phyloP scores from a whole-genome alignment of 2,113 vertebrate genomes.

The Ciconia maguari region DNA sequence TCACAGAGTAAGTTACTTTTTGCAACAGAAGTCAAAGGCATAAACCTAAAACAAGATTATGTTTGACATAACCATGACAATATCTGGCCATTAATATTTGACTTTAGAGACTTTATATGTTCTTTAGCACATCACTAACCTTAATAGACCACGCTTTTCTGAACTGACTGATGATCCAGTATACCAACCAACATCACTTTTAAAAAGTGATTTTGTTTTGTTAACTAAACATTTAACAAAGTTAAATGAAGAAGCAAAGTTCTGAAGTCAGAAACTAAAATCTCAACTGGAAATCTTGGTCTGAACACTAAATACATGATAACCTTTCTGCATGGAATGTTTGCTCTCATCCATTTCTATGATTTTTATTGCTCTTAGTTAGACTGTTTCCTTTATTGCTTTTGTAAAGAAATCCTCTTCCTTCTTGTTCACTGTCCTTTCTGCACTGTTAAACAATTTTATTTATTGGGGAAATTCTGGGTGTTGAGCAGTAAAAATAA shows the following conservation, averaged over 20 bases:
- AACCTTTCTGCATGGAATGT: not conserved
- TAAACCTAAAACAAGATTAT: not conserved
- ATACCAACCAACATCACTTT: not conserved
- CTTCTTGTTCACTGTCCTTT: not conserved
- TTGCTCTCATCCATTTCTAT: not conserved
- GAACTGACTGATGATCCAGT: not conserved
- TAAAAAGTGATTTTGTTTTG: not conserved
- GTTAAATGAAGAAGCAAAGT: not conserved
- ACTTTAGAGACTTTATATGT: not conserved
- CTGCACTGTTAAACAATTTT: not conserved
- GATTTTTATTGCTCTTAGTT: not conserved
- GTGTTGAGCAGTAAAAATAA: not conserved
- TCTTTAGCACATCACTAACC: not conserved
- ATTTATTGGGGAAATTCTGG: not conserved
- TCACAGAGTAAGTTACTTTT: not conserved
- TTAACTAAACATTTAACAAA: not conserved
- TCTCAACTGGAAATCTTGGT: not conserved
- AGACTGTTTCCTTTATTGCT: not conserved
- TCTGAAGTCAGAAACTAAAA: not conserved
- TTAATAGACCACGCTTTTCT: not conserved
- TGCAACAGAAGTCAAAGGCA: not conserved
- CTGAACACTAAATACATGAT: not conserved
- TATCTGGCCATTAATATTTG: not conserved
- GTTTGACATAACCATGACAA: not conserved
- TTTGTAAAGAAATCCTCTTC: not conserved